phyloP scores from a whole-genome alignment of 2,888 invertebrate genomes.

The Esperia sulphurella region DNA sequence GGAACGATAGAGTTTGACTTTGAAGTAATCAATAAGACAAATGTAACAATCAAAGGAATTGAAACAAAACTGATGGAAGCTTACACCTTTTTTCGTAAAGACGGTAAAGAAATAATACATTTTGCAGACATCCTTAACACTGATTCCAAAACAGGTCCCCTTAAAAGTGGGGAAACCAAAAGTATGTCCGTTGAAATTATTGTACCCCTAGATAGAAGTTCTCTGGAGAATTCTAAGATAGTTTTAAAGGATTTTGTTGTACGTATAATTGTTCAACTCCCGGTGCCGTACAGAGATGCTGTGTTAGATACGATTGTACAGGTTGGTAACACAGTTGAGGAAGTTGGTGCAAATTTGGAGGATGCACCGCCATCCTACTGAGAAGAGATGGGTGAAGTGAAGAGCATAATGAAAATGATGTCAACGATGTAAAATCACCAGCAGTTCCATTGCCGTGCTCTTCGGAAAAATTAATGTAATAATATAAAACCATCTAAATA shows the following conservation, averaged over 20 bases:
- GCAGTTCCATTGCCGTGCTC: too few species aligned
- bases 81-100: conserved; percentile 14
- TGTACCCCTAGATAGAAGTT: conserved; percentile 20
- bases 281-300: conserved; percentile 32
- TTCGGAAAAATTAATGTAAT: too few species aligned
- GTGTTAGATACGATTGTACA: conserved; percentile 29
- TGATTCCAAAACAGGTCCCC: conserved; percentile 22
- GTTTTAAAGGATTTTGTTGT: conserved; percentile 29
- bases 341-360: conserved; percentile 2
- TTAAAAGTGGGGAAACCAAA: conserved; percentile 21
- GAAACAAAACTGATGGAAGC: conserved; percentile 28
- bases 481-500: too few species aligned
- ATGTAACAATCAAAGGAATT: conserved; percentile 26
- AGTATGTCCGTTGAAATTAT: conserved; percentile 14
- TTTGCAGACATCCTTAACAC: conserved; percentile 18
- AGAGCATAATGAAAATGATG: conserved; percentile 14
- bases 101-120: background rate
- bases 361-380: conserved; percentile 9
- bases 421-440: too few species aligned
- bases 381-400: conserved; percentile 19
- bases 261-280: conserved; percentile 23
- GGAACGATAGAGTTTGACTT: conserved; percentile 27
- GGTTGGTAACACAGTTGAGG: conserved; percentile 23
- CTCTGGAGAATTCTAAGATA: conserved; percentile 30
- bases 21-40: conserved; percentile 31